phyloP scores from a whole-genome alignment of 1,140 invertebrate species.

The Metaphire vulgaris region DNA sequence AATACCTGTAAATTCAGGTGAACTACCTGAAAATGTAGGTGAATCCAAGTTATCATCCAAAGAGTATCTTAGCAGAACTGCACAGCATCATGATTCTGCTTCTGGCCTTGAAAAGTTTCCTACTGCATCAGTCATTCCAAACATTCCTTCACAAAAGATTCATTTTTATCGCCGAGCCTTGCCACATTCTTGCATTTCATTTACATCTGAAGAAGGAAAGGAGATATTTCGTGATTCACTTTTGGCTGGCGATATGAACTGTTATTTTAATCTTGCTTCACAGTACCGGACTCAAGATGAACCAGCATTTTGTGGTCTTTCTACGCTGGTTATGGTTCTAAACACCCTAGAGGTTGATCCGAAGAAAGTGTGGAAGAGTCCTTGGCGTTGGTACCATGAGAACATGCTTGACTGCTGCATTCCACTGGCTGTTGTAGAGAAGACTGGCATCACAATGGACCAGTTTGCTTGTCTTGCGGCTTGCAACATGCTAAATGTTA shows the following conservation, averaged over 20 bases:
- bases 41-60: background rate
- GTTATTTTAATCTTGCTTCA: constrained; percentile 46
- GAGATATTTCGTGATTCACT: constrained; percentile 44
- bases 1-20: background rate
- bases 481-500: constrained; percentile 38
- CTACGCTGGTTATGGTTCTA: constrained; percentile 48
- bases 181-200: constrained; percentile 44
- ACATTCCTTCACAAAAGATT: background rate
- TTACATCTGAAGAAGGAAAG: constrained; percentile 46
- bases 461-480: constrained; percentile 45
- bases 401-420: constrained; percentile 51
- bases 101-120: too few species aligned
- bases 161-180: constrained; percentile 45
- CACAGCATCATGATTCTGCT: too few species aligned
- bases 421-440: constrained; percentile 35
- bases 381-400: constrained; percentile 52
- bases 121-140: background rate
- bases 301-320: constrained; percentile 50
- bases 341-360: constrained; percentile 51
- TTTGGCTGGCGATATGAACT: constrained; percentile 38
- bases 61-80: too few species aligned
- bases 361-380: constrained; percentile 47
- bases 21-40: background rate
- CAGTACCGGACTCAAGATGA: constrained; percentile 52
- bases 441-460: constrained; percentile 42